Evolutionary conservation across 53 echinoderm and acorn worm genomes (phyloP).

Genomic region (Holothuria scabra): DNA sequence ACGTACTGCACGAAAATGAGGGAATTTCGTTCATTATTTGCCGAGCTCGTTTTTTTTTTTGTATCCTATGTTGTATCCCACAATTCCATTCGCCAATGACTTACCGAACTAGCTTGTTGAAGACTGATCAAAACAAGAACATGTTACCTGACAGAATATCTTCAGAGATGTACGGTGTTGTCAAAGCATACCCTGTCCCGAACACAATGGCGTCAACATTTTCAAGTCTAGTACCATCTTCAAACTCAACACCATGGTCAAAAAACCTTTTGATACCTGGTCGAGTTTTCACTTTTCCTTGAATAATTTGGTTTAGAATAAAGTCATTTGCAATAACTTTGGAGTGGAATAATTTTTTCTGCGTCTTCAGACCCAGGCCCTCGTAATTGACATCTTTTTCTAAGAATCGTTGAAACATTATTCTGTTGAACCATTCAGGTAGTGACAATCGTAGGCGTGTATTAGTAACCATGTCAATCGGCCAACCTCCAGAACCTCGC

Average conservation of each 20-base stretch:
- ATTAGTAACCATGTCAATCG: conserved; percentile 63
- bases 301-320: conserved; percentile 71
- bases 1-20: no score
- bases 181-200: conserved; percentile 81
- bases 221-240: conserved; percentile 75
- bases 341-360: conserved; percentile 63
- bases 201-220: conserved; percentile 76
- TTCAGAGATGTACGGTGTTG: conserved; percentile 60
- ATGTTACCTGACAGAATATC: conserved; percentile 52
- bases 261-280: conserved; percentile 77
- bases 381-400: conserved; percentile 67
- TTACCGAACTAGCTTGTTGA: no score
- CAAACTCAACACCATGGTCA: conserved; percentile 70
- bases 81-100: no score
- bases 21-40: no score
- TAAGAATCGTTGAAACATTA: conserved; percentile 46
- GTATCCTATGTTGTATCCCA: no score
- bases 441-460: conserved; percentile 57
- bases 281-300: conserved; percentile 70
- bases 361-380: conserved; percentile 72
- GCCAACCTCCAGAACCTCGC: conserved; percentile 63
- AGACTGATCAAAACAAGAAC: conserved; percentile 20
- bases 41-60: no score
- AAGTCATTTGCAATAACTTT: conserved; percentile 85
- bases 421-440: conserved; percentile 55